Evolutionary conservation across 2,113 vertebrate species (phyloP), one percentile per base, ranked within the genome.

Genomic region (Pterocles gutturalis): DNA sequence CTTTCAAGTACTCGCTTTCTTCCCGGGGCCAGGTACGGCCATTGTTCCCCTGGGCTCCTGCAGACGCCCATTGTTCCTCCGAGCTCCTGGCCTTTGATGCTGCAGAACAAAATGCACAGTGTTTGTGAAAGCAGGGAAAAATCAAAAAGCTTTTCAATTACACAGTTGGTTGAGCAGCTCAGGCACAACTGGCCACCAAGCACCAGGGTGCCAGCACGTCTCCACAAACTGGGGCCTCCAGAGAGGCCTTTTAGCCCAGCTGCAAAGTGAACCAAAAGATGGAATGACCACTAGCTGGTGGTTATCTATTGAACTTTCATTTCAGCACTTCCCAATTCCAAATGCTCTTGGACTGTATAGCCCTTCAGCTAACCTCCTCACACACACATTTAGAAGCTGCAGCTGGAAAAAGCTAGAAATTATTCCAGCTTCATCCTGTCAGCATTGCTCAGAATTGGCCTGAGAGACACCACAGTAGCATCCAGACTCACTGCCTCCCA

Each of bases 31-130:
- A 46, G 66, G 95, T 76, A 87, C 1, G 2, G 61, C 69, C 96
- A 96, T 97, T 97, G 97, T 97, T 97, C 73, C 78, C n/a, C 4
- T 3, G 29, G 54, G 71, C 94, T 95, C 78, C 75, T 62, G 71
- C 89, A 90, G 89, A 31, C 1, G 0, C 81, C 81, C 87, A 96
- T 97, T 97, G 97, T 97, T 95, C 89, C 19, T 51, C 7, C 5
- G 0, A 79, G 90, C 89, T 92, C 84, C 73, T 3, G 4, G 87
- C 54, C 94, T 97, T 97, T 97, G 96, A 96, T 97, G 95, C 93
- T 90, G 85, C 43, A 21, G 97, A 95, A 96, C 95, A 97, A 96
- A 97, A 96, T 0, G 28, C 62, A 49, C 93, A 79, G 91, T 95
- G 89, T 96, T 96, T 96, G 91, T 87, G 67, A 82, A 92, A 89